Percentiles rank a stretch among this genome's conserved stretches.
These are phyloP conservation scores for Achroia grisella DNA, from an alignment of 1,140 invertebrate genomes.

Conservation along the genomic window DNA sequence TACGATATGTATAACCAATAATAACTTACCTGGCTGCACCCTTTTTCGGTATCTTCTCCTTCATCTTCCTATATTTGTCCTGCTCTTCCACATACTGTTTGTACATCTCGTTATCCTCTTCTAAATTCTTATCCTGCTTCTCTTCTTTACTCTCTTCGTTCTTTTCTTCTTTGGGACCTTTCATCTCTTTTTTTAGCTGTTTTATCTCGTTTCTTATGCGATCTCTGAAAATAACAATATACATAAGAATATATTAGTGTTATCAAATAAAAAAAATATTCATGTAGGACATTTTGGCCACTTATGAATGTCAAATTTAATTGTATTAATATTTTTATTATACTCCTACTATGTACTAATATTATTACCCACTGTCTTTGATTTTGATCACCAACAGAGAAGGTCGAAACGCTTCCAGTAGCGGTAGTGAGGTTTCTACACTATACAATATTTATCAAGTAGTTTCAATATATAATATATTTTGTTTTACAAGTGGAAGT, in stretches of 20 bases:
- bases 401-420: too few species aligned
- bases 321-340: neutral
- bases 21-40: slow-evolving; percentile 74
- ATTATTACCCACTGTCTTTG: too few species aligned
- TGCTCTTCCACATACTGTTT: slow-evolving; percentile 84
- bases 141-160: slow-evolving; percentile 46
- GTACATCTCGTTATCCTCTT: slow-evolving; percentile 77
- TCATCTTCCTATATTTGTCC: slow-evolving; percentile 83
- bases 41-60: slow-evolving; percentile 81
- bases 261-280: neutral
- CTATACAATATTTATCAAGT: too few species aligned
- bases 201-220: slow-evolving; percentile 85
- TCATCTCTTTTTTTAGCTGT: slow-evolving; percentile 82
- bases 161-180: slow-evolving; percentile 74
- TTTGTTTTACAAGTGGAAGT: too few species aligned
- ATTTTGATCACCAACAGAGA: too few species aligned
- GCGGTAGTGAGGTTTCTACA: too few species aligned
- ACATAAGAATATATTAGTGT: neutral
- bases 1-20: too few species aligned
- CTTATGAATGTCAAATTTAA: too few species aligned
- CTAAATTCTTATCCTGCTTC: slow-evolving; percentile 49
- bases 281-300: too few species aligned
- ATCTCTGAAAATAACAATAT: slow-evolving; percentile 73
- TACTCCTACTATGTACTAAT: neutral
- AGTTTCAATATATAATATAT: too few species aligned